Conservation (phyloP, 2,888 invertebrate genomes). For the Tinea pellionella region DNA sequence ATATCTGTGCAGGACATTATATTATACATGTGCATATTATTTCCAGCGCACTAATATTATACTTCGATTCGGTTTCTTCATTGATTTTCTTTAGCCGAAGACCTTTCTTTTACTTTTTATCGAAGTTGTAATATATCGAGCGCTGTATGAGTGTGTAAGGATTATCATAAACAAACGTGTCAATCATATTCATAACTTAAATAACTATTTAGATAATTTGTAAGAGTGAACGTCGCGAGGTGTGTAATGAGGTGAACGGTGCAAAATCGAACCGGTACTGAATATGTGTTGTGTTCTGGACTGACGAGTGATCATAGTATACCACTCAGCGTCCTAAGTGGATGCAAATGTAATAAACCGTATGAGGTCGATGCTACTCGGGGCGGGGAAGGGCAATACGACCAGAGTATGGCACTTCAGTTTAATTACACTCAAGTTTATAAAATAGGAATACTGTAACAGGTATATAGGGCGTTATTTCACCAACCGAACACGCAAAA, state of each 20-base stretch:
- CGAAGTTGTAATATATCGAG: conserved; percentile 56
- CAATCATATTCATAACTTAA: conserved; percentile 8
- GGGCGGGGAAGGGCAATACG: conserved; percentile 49
- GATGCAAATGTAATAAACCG: conserved; percentile 26
- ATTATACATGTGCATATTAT: conserved; percentile 49
- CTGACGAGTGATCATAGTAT: conserved; percentile 44
- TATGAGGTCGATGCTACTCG: conserved; percentile 20
- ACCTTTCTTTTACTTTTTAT: not conserved
- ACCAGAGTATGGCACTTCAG: conserved; percentile 69
- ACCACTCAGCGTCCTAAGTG: conserved; percentile 40
- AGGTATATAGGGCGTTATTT: conserved; percentile 47
- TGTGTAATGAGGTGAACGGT: conserved; percentile 68
- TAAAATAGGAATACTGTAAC: conserved; percentile 46
- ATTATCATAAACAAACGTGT: conserved; percentile 9
- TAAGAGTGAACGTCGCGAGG: conserved; percentile 27
- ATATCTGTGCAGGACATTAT: conserved; percentile 42
- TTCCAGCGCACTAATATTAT: conserved; percentile 45
- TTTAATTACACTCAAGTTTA: conserved; percentile 40
- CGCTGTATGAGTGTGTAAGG: conserved; percentile 27
- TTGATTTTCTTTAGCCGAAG: not conserved
- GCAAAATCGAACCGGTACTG: conserved; percentile 72
- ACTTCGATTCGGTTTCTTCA: conserved; percentile 27
- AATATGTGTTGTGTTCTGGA: conserved; percentile 43
- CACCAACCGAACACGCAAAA: conserved; percentile 65
- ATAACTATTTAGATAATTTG: conserved; percentile 17